A percentile compares a stretch with the other conserved stretches of the same genome.
phyloP scores from a whole-genome alignment of 37 sponge, comb jelly and placozoan genomes.

The Geodia barretti region DNA sequence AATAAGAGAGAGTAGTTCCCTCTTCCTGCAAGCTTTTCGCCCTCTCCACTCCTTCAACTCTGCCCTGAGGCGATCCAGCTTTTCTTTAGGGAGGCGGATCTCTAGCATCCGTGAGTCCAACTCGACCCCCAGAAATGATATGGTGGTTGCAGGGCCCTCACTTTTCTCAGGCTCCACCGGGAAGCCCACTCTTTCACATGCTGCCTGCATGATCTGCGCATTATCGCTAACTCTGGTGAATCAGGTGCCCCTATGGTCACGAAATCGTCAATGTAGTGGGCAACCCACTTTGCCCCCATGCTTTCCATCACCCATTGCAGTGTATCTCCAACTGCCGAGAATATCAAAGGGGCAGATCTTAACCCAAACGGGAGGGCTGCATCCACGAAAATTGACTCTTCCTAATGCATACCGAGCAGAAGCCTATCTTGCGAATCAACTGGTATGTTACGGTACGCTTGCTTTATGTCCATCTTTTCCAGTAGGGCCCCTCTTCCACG shows the following conservation, averaged over 20 bases:
- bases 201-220: background rate
- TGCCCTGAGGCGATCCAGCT: background rate
- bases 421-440: background rate
- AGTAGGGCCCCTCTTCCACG: constrained; percentile 2
- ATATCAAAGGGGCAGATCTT: constrained; percentile 4
- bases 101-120: background rate
- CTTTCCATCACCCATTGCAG: no score
- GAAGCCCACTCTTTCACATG: background rate
- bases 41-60: background rate
- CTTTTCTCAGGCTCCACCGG: constrained; percentile 15
- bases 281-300: no score
- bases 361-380: constrained; percentile 17
- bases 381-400: background rate
- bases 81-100: background rate
- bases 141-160: constrained; percentile 14
- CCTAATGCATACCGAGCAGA: constrained; percentile 13
- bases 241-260: constrained; percentile 3
- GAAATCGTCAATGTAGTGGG: constrained; percentile 13
- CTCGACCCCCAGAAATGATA: constrained; percentile 14
- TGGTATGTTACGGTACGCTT: constrained; percentile 6
- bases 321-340: constrained; percentile 1
- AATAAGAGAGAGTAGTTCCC: constrained; percentile 14
- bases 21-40: background rate
- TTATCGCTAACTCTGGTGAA: background rate
- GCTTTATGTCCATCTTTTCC: constrained; percentile 8